Percentiles rank a stretch among this genome's conserved stretches.
These are phyloP conservation scores for Ctenomys sociabilis DNA, from an alignment of 2,113 vertebrate species.

Conservation along the genomic window DNA sequence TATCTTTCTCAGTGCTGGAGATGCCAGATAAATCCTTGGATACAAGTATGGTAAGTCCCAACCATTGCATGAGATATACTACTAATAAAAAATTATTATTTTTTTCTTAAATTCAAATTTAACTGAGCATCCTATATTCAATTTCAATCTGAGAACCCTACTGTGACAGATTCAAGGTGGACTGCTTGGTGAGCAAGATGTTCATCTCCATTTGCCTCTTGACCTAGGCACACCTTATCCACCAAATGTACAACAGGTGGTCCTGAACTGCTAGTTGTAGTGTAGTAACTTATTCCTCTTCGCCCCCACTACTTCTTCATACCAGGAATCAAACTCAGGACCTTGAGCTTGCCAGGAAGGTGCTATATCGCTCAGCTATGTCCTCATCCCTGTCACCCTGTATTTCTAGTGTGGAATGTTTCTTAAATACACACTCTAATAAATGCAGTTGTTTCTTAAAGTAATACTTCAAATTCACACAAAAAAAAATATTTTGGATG, in stretches of 20 bases:
- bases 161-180: neutral
- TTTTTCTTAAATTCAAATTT: slow-evolving; percentile 22
- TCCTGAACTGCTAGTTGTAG: neutral
- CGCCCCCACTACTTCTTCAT: no score
- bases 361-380: no score
- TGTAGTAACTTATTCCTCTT: neutral
- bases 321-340: no score
- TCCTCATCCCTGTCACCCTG: no score
- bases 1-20: neutral
- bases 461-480: slow-evolving; percentile 5
- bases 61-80: neutral
- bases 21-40: neutral
- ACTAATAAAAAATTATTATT: neutral
- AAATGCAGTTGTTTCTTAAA: slow-evolving; percentile 33
- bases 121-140: neutral
- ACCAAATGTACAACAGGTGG: neutral
- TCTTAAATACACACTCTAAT: neutral
- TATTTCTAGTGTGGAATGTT: neutral
- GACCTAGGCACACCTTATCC: no score
- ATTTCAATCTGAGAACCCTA: neutral
- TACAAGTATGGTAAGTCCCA: neutral
- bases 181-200: neutral
- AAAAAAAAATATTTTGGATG: slow-evolving; percentile 25
- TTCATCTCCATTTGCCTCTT: neutral
- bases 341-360: no score